Conservation (phyloP, 1,140 invertebrate species). For the Pollicipes pollicipes region DNA sequence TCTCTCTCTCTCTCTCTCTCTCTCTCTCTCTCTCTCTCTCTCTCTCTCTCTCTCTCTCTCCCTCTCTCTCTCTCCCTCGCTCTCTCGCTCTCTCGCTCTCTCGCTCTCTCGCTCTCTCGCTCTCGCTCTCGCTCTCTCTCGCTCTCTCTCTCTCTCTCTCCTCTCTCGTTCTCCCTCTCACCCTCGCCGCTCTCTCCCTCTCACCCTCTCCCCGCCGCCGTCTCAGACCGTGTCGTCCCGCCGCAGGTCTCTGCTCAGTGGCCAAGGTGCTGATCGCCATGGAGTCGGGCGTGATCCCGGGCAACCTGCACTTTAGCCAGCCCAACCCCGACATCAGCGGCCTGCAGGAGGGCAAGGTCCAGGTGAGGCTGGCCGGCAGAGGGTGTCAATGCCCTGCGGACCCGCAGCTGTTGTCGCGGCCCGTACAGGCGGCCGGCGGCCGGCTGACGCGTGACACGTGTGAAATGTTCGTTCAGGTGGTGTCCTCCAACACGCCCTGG, state of each 20-base stretch:
- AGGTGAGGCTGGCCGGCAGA: constrained; percentile 32
- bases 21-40: too few relatives aligned
- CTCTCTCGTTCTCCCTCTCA: not conserved
- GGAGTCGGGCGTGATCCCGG: constrained; percentile 67
- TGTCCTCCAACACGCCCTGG: constrained; percentile 57
- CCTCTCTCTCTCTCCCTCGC: too few relatives aligned
- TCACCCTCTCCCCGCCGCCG: too few relatives aligned
- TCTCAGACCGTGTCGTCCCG: too few relatives aligned
- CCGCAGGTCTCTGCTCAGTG: constrained; percentile 51
- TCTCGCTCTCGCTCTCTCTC: too few relatives aligned
- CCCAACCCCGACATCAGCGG: constrained; percentile 74
- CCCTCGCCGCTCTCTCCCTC: too few relatives aligned
- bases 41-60: too few relatives aligned
- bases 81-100: too few relatives aligned
- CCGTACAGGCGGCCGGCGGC: not conserved
- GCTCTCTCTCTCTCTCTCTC: too few relatives aligned
- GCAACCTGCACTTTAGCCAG: constrained; percentile 68
- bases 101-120: not conserved
- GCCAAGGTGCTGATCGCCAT: constrained; percentile 74
- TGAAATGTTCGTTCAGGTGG: constrained; percentile 45
- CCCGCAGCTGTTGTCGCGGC: not conserved
- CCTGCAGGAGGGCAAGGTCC: constrained; percentile 60
- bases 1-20: too few relatives aligned
- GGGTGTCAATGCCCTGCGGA: not conserved
- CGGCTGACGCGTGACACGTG: too few relatives aligned